A percentile compares a stretch with the other conserved stretches of the same genome.
phyloP scores from a whole-genome alignment of 2,888 invertebrate species.

The Aquatica leii region DNA sequence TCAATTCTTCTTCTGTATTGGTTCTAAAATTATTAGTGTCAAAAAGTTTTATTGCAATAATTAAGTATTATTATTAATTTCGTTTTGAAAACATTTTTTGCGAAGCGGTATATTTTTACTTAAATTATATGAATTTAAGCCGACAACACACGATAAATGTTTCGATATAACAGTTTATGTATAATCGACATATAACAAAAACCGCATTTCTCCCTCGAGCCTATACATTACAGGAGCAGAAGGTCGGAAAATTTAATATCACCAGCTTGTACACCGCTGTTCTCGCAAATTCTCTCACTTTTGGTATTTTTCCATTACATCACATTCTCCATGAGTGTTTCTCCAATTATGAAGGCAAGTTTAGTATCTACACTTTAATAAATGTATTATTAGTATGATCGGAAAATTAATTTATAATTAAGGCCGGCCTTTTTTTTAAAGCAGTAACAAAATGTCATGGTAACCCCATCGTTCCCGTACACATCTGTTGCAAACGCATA shows the following conservation, averaged over 20 bases:
- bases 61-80: slow-evolving; percentile 16
- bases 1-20: slow-evolving; percentile 32
- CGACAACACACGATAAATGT: slow-evolving; percentile 30
- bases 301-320: slow-evolving; percentile 61
- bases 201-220: slow-evolving; percentile 55
- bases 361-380: slow-evolving; percentile 34
- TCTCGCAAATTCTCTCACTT: slow-evolving; percentile 58
- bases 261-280: slow-evolving; percentile 57
- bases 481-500: slow-evolving; percentile 52
- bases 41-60: slow-evolving; percentile 7
- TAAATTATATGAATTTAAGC: slow-evolving; percentile 30
- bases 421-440: neutral
- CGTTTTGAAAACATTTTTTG: slow-evolving; percentile 20
- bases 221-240: slow-evolving; percentile 61
- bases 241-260: slow-evolving; percentile 63
- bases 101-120: slow-evolving; percentile 17
- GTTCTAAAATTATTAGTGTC: slow-evolving; percentile 23
- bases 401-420: neutral
- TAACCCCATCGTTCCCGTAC: slow-evolving; percentile 50
- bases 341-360: slow-evolving; percentile 36
- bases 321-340: slow-evolving; percentile 53
- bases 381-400: slow-evolving; percentile 21
- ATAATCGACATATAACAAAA: slow-evolving; percentile 57
- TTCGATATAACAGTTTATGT: slow-evolving; percentile 44
- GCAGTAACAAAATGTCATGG: slow-evolving; percentile 1